Base-by-base conservation (phyloP, 2,797 vertebrate species). In the Leptoclinus maculatus region DNA sequence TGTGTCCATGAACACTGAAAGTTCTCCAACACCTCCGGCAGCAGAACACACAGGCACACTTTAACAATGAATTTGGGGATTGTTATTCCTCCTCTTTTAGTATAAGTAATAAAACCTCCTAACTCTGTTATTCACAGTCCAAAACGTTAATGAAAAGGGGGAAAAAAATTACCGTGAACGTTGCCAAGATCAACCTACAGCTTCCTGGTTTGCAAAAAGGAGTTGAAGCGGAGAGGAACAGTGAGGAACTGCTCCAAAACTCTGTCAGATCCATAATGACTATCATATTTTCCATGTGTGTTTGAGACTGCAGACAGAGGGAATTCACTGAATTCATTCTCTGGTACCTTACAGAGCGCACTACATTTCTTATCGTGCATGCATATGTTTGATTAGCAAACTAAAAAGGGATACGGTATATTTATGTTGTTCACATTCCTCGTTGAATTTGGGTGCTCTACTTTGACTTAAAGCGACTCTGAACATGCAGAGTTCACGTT, bases 151-250 rank as follows among this genome's bases (percentile, higher is more conserved):
- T 96, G 96, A 96, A 96, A 95, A 79, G 89, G 43, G 27, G 72
- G 23, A 34, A 8, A 58, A 94, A 95, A 96, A 94, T 90, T 92
- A 95, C 93, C 83, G 88, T 19, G 78, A 71, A 39, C 66, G 78
- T 90, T 90, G 97, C 97, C 97, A 97, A 97, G 88, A 95, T 97
- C 96, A 98, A 97, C 96, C 95, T 88, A 94, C 94, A 94, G 94
- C 94, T 97, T 98, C 97, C 97, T 97, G 96, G 93, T 95, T 95
- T 94, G 95, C 68, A 87, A 72, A 87, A 96, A 85, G 95, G 95
- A 95, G 89, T 94, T 93, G 84, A 90, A 87, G 82, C 76, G 8
- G 80, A 87, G 87, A 91, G 84, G 94, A 96, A 94, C 94, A 93
- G 94, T 87, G 93, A 23, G 76, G 41, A 36, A 25, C 56, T 19